Evolutionary conservation across 2,113 vertebrate genomes (phyloP).

Genomic region (Sturnira hondurensis): DNA sequence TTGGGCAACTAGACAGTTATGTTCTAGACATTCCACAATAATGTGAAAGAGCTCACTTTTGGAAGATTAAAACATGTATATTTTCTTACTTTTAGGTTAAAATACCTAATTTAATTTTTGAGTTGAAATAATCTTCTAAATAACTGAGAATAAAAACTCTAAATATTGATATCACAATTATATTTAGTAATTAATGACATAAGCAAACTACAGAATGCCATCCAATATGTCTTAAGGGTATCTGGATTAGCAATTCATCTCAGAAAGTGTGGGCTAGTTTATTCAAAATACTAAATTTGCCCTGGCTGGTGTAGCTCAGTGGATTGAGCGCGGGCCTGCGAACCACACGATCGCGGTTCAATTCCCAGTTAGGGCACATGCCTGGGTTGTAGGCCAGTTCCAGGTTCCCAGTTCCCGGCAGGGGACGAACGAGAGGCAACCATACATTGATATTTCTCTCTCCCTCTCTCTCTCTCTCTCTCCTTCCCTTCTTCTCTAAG

Average conservation of each 20-base stretch:
- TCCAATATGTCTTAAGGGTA: neutral
- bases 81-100: neutral
- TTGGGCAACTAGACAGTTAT: neutral
- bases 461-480: too few relatives aligned
- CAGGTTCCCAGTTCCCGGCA: too few relatives aligned
- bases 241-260: neutral
- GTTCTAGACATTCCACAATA: neutral
- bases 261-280: neutral
- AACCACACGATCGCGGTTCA: too few relatives aligned
- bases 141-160: neutral
- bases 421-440: too few relatives aligned
- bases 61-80: neutral
- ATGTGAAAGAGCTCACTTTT: neutral
- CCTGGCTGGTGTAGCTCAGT: too few relatives aligned
- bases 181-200: neutral
- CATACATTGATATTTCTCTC: too few relatives aligned
- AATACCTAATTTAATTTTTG: neutral
- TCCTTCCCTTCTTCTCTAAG: too few relatives aligned
- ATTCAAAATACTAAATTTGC: neutral
- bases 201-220: neutral
- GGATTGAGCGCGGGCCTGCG: too few relatives aligned
- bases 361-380: too few relatives aligned
- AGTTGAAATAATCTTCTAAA: neutral
- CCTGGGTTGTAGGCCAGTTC: too few relatives aligned
- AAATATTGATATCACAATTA: neutral